Base-by-base conservation (phyloP, 2,113 vertebrate species). In the Pantherophis guttatus region DNA sequence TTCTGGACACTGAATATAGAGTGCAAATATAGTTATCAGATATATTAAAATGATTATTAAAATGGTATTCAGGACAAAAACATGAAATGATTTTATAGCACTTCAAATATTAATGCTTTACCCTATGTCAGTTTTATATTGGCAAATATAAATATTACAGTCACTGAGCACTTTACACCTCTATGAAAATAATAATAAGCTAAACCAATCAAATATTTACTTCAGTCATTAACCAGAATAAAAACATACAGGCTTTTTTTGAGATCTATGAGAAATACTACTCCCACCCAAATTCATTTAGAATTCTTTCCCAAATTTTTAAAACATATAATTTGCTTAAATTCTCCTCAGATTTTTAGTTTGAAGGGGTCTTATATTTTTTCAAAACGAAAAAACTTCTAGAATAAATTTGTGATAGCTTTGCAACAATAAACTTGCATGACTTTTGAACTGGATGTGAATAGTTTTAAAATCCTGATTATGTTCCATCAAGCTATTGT, bases 71-170 rank as follows among this genome's bases (percentile, higher is more conserved):
- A 26, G 59, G 59, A 26, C 59, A 62, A 62, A 26, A 26, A 87
- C 29, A 54, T 75, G 59, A 91, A 65, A 48, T 19, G 86, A 33
- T 10, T 86, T 24, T 48, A 55, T 13, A 48, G 17, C 54, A 89
- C 44, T 92, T 94, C 23, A 93, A 21, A 39, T 81, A 39, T 33
- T 91, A 52, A 90, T 48, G 48, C 48, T 92, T 89, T 58, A 90
- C 13, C 33, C 70, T 89, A 39, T 65, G 65, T 86, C 23, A 57
- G 17, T 58, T 75, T 90, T 50, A 65, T 15, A 12, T 13, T 21
- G 54, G 2, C 88, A 89, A 59, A 1, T 52, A 29, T 23, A 11
- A 86, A 86, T 86, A 26, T n/a, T n/a, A 89, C 5, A 62, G 48
- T 24, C 86, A 19, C 23, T 92, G 54, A 48, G 33, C 50, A 39